phyloP scores from a whole-genome alignment of 2,797 vertebrate species.

The Hydrocynus forskahlii region DNA sequence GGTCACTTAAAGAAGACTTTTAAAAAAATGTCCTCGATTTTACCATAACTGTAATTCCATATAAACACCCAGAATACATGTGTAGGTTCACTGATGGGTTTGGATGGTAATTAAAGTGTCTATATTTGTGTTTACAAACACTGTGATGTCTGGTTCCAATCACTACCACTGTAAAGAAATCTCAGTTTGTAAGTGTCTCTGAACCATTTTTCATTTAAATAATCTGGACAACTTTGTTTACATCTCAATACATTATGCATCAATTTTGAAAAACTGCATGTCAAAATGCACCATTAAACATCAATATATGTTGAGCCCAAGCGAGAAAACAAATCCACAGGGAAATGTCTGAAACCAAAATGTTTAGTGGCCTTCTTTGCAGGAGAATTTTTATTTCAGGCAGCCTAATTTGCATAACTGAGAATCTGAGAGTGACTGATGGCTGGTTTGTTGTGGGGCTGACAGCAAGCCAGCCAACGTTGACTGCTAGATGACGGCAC shows the following conservation, averaged over 20 bases:
- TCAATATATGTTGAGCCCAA: not conserved
- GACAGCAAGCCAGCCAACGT: not conserved
- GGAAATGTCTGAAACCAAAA: too few species aligned
- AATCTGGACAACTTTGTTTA: not conserved
- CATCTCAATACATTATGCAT: not conserved
- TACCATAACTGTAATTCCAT: too few species aligned
- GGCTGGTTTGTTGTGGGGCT: not conserved
- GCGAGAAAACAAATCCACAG: not conserved
- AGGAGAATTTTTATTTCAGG: not conserved
- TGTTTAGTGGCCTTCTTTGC: not conserved
- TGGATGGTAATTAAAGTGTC: too few species aligned
- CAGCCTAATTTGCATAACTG: not conserved
- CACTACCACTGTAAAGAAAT: too few species aligned
- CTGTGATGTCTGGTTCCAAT: too few species aligned
- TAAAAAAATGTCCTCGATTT: too few species aligned
- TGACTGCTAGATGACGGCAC: slow-evolving; percentile 5
- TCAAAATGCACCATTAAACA: not conserved
- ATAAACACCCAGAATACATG: too few species aligned
- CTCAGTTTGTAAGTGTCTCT: too few species aligned
- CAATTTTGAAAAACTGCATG: not conserved
- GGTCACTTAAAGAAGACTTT: too few species aligned
- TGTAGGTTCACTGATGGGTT: too few species aligned
- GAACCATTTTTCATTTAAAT: too few species aligned
- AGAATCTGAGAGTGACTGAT: not conserved
- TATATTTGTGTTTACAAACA: too few species aligned